Percentiles rank a stretch among this genome's conserved stretches.
These are phyloP conservation scores for Bovichtus variegatus DNA, from an alignment of 2,797 vertebrate species.

Conservation along the genomic window DNA sequence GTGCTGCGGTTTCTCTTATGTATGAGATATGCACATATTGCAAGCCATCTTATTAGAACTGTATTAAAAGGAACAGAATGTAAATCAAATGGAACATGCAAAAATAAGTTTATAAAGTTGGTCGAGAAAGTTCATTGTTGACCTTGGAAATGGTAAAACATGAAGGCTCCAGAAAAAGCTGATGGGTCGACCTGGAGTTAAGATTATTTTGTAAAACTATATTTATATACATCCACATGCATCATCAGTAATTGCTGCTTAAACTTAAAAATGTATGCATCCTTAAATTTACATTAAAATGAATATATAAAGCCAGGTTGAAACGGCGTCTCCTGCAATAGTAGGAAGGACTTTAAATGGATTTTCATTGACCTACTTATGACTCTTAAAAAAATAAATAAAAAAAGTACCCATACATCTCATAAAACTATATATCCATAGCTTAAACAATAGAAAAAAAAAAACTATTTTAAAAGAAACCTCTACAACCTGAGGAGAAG, in stretches of 20 bases:
- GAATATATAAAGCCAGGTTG: background rate
- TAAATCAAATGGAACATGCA: constrained; percentile 4
- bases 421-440: constrained; percentile 23
- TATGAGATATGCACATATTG: background rate
- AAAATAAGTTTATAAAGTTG: background rate
- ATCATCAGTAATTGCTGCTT: background rate
- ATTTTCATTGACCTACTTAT: constrained; percentile 57
- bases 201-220: background rate
- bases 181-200: background rate
- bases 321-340: background rate
- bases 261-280: background rate
- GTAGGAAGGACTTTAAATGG: constrained; percentile 23
- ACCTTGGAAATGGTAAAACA: constrained; percentile 6
- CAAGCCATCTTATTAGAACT: background rate
- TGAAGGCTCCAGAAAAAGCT: background rate
- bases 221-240: background rate
- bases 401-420: constrained; percentile 7
- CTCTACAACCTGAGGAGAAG: background rate
- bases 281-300: constrained; percentile 7
- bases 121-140: background rate
- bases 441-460: constrained; percentile 30
- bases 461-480: constrained; percentile 14
- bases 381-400: constrained; percentile 17
- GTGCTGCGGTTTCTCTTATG: background rate
- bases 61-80: background rate